Evolutionary conservation across 2,888 invertebrate species (phyloP).

Genomic region (Petrolisthes cinctipes): DNA sequence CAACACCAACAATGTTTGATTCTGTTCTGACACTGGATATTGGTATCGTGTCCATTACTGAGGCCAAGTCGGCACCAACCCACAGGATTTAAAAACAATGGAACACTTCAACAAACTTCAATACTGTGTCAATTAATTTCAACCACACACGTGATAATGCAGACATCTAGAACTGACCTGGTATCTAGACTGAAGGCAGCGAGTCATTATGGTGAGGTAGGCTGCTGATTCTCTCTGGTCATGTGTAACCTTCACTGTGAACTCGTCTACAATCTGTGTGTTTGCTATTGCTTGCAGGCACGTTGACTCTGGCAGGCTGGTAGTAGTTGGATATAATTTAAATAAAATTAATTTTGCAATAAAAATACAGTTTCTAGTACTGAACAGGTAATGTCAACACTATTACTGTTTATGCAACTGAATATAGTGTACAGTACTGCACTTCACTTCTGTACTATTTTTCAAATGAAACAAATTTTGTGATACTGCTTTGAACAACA

Average conservation of each 20-base stretch:
- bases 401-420: too few relatives aligned
- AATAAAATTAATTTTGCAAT: too few relatives aligned
- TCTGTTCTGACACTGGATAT: background rate
- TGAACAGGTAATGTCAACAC: too few relatives aligned
- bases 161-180: slow-evolving; percentile 72
- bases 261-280: slow-evolving; percentile 85
- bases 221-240: slow-evolving; percentile 80
- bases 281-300: slow-evolving; percentile 87
- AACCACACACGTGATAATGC: background rate
- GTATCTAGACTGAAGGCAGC: slow-evolving; percentile 76
- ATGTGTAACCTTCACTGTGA: slow-evolving; percentile 82
- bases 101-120: background rate
- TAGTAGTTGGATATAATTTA: background rate
- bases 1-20: slow-evolving; percentile 66
- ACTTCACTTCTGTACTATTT: too few relatives aligned
- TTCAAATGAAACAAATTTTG: too few relatives aligned
- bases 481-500: too few relatives aligned
- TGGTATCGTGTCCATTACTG: background rate
- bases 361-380: too few relatives aligned
- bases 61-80: background rate
- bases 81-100: too few relatives aligned
- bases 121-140: background rate
- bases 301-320: slow-evolving; percentile 78
- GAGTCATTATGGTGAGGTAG: slow-evolving; percentile 83
- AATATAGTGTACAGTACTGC: too few relatives aligned